Conservation (phyloP, 1,140 invertebrate species). For the Akabosia matsudoensis region DNA sequence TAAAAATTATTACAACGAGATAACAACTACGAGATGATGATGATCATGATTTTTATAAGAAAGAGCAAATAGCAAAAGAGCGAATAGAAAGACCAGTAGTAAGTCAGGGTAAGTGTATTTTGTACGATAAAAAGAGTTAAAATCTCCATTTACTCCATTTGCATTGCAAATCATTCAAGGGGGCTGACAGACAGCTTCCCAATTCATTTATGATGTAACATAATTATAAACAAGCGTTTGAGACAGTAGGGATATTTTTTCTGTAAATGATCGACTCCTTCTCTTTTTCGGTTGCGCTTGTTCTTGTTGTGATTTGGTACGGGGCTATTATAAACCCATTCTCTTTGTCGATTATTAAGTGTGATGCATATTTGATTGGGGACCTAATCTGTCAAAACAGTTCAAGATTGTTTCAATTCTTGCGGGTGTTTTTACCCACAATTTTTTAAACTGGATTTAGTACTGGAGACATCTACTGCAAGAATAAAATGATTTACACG, state of each 20-base stretch:
- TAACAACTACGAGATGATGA: not conserved
- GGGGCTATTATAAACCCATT: not conserved
- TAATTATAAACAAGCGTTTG: conserved; percentile 10
- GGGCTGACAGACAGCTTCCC: not conserved
- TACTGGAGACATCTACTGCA: too few species aligned
- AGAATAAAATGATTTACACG: too few species aligned
- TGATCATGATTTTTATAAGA: not conserved
- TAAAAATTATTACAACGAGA: not conserved
- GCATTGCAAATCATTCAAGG: conserved; percentile 18
- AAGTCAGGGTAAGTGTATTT: too few species aligned
- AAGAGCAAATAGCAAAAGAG: not conserved
- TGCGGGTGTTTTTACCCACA: too few species aligned
- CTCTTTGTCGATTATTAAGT: not conserved
- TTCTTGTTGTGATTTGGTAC: not conserved
- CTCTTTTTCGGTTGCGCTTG: not conserved
- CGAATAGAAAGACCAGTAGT: too few species aligned
- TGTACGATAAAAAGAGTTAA: too few species aligned
- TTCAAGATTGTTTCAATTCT: too few species aligned
- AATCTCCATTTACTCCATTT: too few species aligned
- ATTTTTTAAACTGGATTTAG: not conserved
- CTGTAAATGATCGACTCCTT: too few species aligned
- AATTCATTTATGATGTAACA: conserved; percentile 11
- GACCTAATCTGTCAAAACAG: not conserved
- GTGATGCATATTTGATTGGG: not conserved
- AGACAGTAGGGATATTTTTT: not conserved